Conservation (phyloP, 2,113 vertebrate genomes). For the Semicossyphus pulcher region DNA sequence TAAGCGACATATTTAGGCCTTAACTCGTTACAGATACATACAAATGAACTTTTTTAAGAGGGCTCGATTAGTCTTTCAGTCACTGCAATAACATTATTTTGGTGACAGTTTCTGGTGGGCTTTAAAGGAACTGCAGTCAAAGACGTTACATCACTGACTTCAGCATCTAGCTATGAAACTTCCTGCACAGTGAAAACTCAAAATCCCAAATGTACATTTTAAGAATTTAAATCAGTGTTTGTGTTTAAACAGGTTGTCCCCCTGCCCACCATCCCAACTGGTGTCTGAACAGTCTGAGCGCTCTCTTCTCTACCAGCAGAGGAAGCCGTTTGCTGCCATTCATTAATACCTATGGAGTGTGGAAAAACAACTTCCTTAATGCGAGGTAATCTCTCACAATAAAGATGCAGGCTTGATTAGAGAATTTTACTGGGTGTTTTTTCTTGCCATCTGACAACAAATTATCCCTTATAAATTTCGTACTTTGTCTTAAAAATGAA, state of each 20-base stretch:
- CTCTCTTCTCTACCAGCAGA: not conserved
- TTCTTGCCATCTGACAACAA: slow-evolving; percentile 4
- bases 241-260: not conserved
- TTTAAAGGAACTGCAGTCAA: not conserved
- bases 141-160: not conserved
- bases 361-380: slow-evolving; percentile 26
- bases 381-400: too few species aligned
- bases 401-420: not conserved
- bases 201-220: not conserved
- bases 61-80: too few species aligned
- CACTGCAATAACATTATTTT: not conserved
- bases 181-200: not conserved
- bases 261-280: not conserved
- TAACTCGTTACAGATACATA: not conserved
- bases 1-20: not conserved
- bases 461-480: slow-evolving; percentile 19
- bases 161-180: not conserved
- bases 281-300: not conserved
- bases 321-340: slow-evolving; percentile 3
- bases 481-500: slow-evolving; percentile 10
- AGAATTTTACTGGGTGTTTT: not conserved
- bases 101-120: not conserved
- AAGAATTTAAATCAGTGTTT: not conserved
- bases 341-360: not conserved
- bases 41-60: not conserved